Evolutionary conservation across 92 coral and sea anemone species (phyloP), one percentile per base, ranked within the genome.

Genomic region (Ricordea florida): DNA sequence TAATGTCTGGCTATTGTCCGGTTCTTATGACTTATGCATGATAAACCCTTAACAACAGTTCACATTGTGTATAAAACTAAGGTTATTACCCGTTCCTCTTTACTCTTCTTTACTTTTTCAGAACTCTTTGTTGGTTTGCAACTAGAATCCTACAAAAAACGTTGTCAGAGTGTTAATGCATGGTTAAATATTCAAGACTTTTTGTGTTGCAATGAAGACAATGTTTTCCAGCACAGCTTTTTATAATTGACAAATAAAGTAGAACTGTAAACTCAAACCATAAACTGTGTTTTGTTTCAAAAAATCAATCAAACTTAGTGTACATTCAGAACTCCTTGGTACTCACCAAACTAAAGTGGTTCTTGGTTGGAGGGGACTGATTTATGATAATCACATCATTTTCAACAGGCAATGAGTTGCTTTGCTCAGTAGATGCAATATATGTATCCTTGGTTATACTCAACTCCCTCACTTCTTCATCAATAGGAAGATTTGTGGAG

Each of bases 91-190:
- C 74, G 62, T 32, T 93, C 93, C 50, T 93, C 98, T 50, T 87
- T 85, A 45, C 76, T 64, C 27, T 79, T n/a, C n/a, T n/a, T 87
- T 44, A 77, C 60, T 60, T 88, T 91, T 69, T 94, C 98, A 34
- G 87, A 87, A 85, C 98, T 91, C 22, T 90, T 71, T 38, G 45
- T 81, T 81, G 40, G 78, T n/a, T 15, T 67, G 29, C 28, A 20
- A 41, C 85, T 63, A 56, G 70, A 38, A 15, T 24, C 33, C 64
- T 40, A 44, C 4, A 29, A 34, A 16, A 62, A 41, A 37, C 14
- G 17, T 28, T 18, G 28, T 1, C 49, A 34, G 21, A 4, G 27
- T 32, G 62, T 3, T 4, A 18, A 31, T n/a, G n/a, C n/a, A n/a
- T n/a, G n/a, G n/a, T n/a, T 6, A 21, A 48, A 51, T 14, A 47